These are phyloP conservation scores for Setophaga kirtlandii DNA, from an alignment of 2,113 vertebrate genomes.

Conservation along the genomic window DNA sequence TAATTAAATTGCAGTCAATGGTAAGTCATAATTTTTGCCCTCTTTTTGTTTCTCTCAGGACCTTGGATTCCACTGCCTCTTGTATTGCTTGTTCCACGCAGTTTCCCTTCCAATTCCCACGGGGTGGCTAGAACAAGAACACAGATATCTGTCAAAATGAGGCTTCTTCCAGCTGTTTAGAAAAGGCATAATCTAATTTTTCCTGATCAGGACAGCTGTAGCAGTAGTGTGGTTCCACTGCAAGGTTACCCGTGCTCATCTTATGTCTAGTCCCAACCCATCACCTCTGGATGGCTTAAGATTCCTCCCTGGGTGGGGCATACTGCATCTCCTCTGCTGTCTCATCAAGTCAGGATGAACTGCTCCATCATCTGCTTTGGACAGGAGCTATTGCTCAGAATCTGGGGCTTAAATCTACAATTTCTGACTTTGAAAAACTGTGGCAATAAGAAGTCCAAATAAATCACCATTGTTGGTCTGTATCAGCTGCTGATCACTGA, in stretches of 20 bases:
- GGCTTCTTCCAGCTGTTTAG: neutral
- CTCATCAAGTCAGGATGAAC: neutral
- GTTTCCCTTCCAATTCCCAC: neutral
- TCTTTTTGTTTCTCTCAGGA: neutral
- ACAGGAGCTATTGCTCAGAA: neutral
- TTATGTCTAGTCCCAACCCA: neutral
- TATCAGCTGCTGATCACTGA: neutral
- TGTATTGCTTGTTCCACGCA: neutral
- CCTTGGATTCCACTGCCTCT: rapidly evolving
- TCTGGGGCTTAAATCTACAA: neutral
- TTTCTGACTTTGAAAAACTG: neutral
- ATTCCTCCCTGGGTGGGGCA: neutral
- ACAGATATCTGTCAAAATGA: neutral
- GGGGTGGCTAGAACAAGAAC: neutral
- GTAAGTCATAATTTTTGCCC: neutral
- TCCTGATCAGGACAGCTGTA: neutral
- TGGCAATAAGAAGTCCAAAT: neutral
- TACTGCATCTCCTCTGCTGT: neutral
- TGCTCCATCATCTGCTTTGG: neutral
- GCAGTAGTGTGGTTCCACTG: neutral
- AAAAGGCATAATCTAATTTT: neutral
- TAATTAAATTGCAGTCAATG: neutral
- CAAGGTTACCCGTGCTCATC: neutral
- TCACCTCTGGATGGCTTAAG: neutral
- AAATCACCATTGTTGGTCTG: rapidly evolving